Evolutionary conservation across 2,797 vertebrate species (phyloP).

Genomic region (Lithobates sylvaticus): DNA sequence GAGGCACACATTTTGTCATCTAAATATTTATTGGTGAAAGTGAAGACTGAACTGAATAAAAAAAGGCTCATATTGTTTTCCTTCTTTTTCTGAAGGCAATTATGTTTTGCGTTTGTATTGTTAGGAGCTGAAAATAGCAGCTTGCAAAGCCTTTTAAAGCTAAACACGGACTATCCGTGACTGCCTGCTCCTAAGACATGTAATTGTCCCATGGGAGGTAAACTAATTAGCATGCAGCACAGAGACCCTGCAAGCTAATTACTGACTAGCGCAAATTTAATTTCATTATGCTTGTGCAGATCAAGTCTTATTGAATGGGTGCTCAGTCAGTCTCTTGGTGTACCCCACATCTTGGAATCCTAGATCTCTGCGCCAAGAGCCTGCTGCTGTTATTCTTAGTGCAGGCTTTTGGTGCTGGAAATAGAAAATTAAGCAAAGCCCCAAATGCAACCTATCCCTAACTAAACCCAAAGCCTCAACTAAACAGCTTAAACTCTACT

Average conservation of each 20-base stretch:
- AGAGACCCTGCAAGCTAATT: conserved; percentile 40
- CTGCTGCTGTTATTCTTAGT: no score
- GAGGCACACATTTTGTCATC: no score
- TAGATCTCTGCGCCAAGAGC: no score
- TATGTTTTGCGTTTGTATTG: not conserved
- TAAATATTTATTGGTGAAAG: no score
- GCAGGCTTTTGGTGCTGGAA: no score
- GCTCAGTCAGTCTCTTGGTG: not conserved
- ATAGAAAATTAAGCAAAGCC: no score
- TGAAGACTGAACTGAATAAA: not conserved
- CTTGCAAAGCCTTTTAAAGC: conserved; percentile 20
- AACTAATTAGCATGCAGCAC: conserved; percentile 41
- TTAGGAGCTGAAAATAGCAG: conserved; percentile 36
- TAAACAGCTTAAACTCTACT: no score
- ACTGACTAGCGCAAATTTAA: conserved; percentile 41
- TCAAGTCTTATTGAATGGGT: conserved; percentile 6
- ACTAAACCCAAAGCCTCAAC: no score
- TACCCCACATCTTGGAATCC: not conserved
- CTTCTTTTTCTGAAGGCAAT: conserved; percentile 2
- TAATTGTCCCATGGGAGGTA: conserved; percentile 36
- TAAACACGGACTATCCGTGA: not conserved
- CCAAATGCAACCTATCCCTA: no score
- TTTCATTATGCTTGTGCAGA: conserved; percentile 19
- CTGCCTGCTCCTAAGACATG: conserved; percentile 9
- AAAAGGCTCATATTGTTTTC: not conserved